phyloP scores from a whole-genome alignment of 2,888 invertebrate species.

The Papilio protenor region DNA sequence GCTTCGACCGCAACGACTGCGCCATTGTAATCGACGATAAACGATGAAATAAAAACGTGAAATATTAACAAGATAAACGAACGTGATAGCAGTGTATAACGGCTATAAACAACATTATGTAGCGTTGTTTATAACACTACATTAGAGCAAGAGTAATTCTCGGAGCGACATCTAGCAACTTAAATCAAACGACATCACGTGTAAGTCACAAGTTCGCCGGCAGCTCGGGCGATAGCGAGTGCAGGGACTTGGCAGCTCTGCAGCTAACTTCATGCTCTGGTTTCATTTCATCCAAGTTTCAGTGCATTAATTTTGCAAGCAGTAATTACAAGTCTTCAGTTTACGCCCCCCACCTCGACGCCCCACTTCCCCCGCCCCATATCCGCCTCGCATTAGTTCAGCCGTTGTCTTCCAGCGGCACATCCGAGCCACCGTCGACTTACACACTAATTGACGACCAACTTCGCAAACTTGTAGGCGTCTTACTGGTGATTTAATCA shows the following conservation, averaged over 20 bases:
- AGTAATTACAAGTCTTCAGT: slow-evolving; percentile 81
- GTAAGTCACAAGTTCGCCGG: slow-evolving; percentile 61
- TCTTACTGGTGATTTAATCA: slow-evolving; percentile 73
- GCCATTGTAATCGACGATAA: slow-evolving; percentile 50
- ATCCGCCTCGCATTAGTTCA: slow-evolving; percentile 75
- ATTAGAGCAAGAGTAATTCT: slow-evolving; percentile 25
- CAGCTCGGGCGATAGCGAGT: slow-evolving; percentile 53
- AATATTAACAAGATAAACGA: slow-evolving; percentile 50
- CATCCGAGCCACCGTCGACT: slow-evolving; percentile 66
- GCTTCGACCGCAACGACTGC: slow-evolving; percentile 58
- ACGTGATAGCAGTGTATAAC: slow-evolving; percentile 37
- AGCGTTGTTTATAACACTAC: slow-evolving; percentile 28
- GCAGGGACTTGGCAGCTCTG: slow-evolving; percentile 58
- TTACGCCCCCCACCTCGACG: slow-evolving; percentile 60
- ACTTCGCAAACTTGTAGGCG: slow-evolving; percentile 71
- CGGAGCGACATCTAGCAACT: slow-evolving; percentile 33
- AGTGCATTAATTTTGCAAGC: slow-evolving; percentile 82
- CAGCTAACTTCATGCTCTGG: slow-evolving; percentile 73
- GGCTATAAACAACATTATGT: slow-evolving; percentile 16
- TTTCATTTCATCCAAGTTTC: slow-evolving; percentile 81
- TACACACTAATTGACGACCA: slow-evolving; percentile 71
- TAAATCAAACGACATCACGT: slow-evolving; percentile 54
- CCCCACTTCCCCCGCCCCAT: background rate
- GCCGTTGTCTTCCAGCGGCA: slow-evolving; percentile 70
- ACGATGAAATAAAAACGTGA: slow-evolving; percentile 52